These are phyloP conservation scores for Lacerta bilineata DNA, from an alignment of 2,797 vertebrate genomes.

Conservation along the genomic window DNA sequence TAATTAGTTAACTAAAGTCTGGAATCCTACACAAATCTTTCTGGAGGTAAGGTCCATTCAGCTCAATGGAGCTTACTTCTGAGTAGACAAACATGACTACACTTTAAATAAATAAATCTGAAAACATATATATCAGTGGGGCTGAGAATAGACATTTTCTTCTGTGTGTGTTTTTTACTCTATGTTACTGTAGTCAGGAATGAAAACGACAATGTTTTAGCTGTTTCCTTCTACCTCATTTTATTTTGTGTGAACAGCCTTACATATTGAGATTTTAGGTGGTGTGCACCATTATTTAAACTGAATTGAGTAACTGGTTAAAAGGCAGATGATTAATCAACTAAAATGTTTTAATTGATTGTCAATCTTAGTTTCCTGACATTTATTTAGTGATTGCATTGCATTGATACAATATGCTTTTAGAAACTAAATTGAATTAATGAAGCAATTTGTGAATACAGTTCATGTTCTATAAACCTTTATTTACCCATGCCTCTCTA, in stretches of 20 bases:
- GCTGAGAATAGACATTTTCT: not conserved
- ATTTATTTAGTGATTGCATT: not conserved
- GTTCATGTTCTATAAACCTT: not conserved
- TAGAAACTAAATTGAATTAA: constrained; percentile 7
- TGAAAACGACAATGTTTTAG: not conserved
- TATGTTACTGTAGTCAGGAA: not conserved
- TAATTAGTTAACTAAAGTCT: not conserved
- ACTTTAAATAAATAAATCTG: not conserved
- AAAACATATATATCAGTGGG: not conserved
- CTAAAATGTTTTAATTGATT: constrained; percentile 5
- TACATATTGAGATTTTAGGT: not conserved
- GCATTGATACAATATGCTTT: not conserved
- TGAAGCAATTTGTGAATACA: constrained; percentile 8
- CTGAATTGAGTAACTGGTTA: not conserved
- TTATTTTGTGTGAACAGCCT: not conserved
- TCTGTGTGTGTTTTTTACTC: not conserved
- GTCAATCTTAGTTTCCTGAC: no score
- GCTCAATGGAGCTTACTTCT: not conserved
- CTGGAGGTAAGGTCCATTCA: no score
- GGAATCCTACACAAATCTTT: not conserved
- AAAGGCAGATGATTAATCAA: not conserved
- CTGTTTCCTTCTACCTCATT: not conserved
- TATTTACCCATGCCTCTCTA: not conserved
- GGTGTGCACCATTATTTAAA: not conserved
- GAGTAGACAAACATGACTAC: not conserved